phyloP scores from a whole-genome alignment of 2,113 vertebrate genomes.

The Tupaia tana region DNA sequence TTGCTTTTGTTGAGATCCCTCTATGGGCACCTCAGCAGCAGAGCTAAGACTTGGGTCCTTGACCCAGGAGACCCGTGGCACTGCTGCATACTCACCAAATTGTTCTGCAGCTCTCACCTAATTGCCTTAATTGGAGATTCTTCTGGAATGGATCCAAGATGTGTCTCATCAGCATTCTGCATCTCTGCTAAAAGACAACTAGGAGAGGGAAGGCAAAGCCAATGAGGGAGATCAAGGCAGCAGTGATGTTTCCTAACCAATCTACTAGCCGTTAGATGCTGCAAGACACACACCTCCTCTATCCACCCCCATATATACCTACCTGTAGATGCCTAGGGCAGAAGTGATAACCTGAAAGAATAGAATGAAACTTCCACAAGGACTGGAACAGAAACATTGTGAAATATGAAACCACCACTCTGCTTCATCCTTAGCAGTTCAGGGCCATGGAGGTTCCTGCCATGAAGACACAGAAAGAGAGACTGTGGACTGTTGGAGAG shows the following conservation, averaged over 20 bases:
- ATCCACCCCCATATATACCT: background rate
- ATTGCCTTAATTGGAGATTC: constrained; percentile 15
- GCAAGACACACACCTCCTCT: rapidly evolving
- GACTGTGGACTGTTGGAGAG: background rate
- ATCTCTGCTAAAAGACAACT: constrained; percentile 8
- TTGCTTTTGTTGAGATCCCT: background rate
- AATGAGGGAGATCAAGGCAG: background rate
- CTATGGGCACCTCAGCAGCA: background rate
- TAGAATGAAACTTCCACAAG: background rate
- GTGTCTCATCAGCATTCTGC: background rate
- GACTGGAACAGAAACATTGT: background rate
- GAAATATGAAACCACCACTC: background rate
- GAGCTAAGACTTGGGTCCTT: background rate
- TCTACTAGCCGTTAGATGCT: background rate
- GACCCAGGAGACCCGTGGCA: background rate
- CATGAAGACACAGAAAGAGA: background rate
- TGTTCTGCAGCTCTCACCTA: background rate
- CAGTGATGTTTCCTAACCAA: background rate
- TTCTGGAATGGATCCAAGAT: constrained; percentile 7
- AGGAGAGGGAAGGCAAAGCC: background rate
- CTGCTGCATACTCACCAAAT: background rate
- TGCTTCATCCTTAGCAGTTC: background rate
- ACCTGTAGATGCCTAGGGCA: background rate
- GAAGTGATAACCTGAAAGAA: background rate
- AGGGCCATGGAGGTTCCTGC: background rate